Base-by-base conservation (phyloP, 2,888 invertebrate species). In the Tyria jacobaeae region DNA sequence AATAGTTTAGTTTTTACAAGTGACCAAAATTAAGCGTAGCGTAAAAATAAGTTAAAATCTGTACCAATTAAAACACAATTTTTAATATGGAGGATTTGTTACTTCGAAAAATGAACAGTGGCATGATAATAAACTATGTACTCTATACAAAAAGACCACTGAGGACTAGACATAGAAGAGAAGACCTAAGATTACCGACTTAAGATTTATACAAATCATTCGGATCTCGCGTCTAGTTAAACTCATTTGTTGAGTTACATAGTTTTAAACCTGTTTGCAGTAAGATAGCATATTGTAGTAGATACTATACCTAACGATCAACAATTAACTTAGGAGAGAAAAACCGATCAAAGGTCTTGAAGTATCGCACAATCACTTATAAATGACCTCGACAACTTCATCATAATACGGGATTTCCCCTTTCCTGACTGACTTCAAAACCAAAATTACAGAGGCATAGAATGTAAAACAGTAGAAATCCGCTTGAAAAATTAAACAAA, bases 361-460 rank as follows among this genome's bases (percentile, higher is more conserved):
- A 39, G 10, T n/a, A 25, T n/a, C 37, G 51, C 21, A 34, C 14
- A 35, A 34, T 25, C 27, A 21, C 15, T 37, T 34, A 55, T 39
- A 9, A 41, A 55, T 47, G 47, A 55, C 55, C 55, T 35, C 47
- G 25, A 3, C 21, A 35, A 34, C 25, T 53, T 12, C 24, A 39
- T 37, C 7, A 39, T 10, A 3, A n/a, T 35, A 56, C 24, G 39
- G 24, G 34, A 14, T 35, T 56, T 48, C 15, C 56, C 24, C 47
- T 35, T 21, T 35, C 25, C 34, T 24, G 24, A 48, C 24, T 55
- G 31, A 24, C 3, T 49, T 25, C 25, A 49, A 27, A n/a, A 25
- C 25, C 48, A 15, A 49, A 24, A n/a, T 31, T 51, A 21, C 44
- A 44, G 12, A 44, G 9, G 10, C 17, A 44, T 44, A 41, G 7